Evolutionary conservation across 2,113 vertebrate genomes (phyloP).

Genomic region (Catharus minimus): DNA sequence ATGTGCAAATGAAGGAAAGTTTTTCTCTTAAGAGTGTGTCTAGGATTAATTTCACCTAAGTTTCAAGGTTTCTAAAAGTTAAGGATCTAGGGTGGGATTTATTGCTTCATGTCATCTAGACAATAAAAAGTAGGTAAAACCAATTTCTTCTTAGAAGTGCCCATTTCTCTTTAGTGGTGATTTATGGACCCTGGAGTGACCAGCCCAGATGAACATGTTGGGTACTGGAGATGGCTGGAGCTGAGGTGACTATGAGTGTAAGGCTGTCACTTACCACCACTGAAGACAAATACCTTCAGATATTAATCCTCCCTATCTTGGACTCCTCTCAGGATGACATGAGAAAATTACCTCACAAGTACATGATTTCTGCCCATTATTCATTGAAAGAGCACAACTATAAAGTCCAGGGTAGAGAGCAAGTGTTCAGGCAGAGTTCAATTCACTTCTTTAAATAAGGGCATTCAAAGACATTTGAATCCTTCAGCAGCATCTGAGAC

Average conservation of each 20-base stretch:
- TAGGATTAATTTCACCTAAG: not conserved
- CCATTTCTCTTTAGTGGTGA: not conserved
- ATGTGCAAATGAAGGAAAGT: not conserved
- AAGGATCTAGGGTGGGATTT: not conserved
- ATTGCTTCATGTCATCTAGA: not conserved
- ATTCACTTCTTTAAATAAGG: not conserved
- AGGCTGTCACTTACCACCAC: not conserved
- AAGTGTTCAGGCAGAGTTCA: not conserved
- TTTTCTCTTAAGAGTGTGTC: not conserved
- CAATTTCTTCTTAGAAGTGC: not conserved
- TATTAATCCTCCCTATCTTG: not conserved
- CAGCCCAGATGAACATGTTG: not conserved
- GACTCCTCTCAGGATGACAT: not conserved
- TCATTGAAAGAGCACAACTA: not conserved
- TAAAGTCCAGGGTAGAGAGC: not conserved
- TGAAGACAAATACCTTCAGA: not conserved
- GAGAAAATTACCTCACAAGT: not conserved
- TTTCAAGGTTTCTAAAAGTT: not conserved
- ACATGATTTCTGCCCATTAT: not conserved
- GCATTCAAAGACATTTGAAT: not conserved
- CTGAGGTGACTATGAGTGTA: not conserved
- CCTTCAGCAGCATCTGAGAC: not conserved
- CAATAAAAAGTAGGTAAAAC: not conserved
- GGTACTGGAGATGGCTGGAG: not conserved
- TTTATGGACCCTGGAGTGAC: not conserved